Evolutionary conservation across 2,888 invertebrate species (phyloP).

Genomic region (Drosophila ustulata): DNA sequence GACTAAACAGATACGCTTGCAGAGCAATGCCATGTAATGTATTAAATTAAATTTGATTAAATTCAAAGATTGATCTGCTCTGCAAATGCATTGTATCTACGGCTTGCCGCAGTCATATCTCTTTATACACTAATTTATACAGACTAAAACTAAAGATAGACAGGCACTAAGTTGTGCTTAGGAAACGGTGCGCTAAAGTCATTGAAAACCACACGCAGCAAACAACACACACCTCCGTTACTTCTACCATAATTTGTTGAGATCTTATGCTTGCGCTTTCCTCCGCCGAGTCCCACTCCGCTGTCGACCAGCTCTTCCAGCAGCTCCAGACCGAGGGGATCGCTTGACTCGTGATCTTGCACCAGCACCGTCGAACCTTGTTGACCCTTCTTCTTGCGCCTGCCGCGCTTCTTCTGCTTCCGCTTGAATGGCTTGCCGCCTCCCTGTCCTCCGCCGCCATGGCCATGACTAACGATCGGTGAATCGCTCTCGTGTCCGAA

Average conservation of each 20-base stretch:
- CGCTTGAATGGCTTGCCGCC: constrained; percentile 70
- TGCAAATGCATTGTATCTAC: constrained; percentile 20
- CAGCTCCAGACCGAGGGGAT: constrained; percentile 73
- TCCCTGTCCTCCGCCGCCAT: constrained; percentile 47
- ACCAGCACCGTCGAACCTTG: constrained; percentile 36
- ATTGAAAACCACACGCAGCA: constrained; percentile 83
- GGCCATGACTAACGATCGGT: constrained; percentile 45
- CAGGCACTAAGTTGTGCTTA: constrained; percentile 71
- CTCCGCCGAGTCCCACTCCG: constrained; percentile 27
- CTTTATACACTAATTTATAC: constrained; percentile 3
- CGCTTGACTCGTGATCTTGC: constrained; percentile 64
- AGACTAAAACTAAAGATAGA: constrained; percentile 42
- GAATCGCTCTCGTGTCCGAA: constrained; percentile 44
- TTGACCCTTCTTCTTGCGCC: constrained; percentile 78
- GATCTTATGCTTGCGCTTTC: constrained; percentile 81
- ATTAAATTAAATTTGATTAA: background rate
- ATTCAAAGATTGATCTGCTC: background rate
- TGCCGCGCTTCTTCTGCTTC: constrained; percentile 82
- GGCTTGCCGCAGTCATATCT: background rate
- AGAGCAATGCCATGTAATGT: background rate
- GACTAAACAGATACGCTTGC: constrained; percentile 7
- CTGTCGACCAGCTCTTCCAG: constrained; percentile 75
- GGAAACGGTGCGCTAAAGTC: constrained; percentile 82
- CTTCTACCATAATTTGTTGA: constrained; percentile 85
- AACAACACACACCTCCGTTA: constrained; percentile 84